Base-by-base conservation (phyloP, 2,113 vertebrate species). In the Nothocercus nigrocapillus region DNA sequence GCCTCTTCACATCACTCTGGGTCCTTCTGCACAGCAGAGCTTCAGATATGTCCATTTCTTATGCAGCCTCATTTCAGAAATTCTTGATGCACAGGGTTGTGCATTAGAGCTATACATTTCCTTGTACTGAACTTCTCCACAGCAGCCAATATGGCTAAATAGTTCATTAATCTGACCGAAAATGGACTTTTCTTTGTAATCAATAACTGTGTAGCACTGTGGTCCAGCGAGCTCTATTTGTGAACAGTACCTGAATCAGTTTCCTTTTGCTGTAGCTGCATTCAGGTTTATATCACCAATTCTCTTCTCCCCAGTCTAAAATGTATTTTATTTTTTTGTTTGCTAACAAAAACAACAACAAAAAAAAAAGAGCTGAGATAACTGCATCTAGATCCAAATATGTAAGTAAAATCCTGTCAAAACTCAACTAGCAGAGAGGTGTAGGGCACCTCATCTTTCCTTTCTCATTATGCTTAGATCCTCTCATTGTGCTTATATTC, bases 91-190 rank as follows among this genome's bases (percentile, higher is more conserved):
- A n/a, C 54, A 28, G 11, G 15, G 9, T 56, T 5, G 0, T 56
- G 36, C n/a, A 14, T 58, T 2, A 1, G 38, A 17, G 38, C 20
- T 81, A 19, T 53, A 11, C 77, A 69, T 27, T 85, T 25, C 53
- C 32, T 78, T 91, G 59, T 61, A 82, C 51, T 14, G 56, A 77
- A 63, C 90, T 95, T 89, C 58, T 96, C 76, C 70, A 72, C 36
- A 79, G 73, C 63, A 83, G 42, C 13, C 45, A 54, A 5, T 84
- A 69, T 38, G 77, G 45, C 85, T 88, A 91, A 96, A 62, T 42
- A 47, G 10, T 62, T 8, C 45, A 38, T 83, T 84, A 88, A 67
- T 86, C 79, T 79, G 82, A 90, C 77, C 42, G 28, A 59, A 93
- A 91, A 24, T 28, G 75, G 44, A 64, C 67, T 74, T 73, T 49